phyloP scores from a whole-genome alignment of 2,797 vertebrate genomes.

The Enteromius unitaeniatus region DNA sequence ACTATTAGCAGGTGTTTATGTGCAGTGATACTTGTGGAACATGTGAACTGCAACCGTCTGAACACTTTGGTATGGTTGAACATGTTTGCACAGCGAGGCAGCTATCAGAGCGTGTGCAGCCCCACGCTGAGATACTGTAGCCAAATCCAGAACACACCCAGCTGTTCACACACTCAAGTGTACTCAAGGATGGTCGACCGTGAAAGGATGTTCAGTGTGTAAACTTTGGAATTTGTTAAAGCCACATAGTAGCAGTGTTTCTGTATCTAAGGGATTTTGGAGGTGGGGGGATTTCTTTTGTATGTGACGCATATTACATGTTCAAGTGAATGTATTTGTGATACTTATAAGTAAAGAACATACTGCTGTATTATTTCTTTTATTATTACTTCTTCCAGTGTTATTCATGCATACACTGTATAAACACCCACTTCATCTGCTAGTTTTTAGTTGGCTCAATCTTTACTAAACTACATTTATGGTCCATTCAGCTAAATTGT shows the following conservation, averaged over 20 bases:
- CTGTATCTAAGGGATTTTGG: slow-evolving; percentile 4
- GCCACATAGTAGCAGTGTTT: slow-evolving; percentile 15
- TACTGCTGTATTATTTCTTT: background rate
- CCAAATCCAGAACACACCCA: slow-evolving; percentile 61
- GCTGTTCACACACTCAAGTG: slow-evolving; percentile 74
- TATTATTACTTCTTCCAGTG: background rate
- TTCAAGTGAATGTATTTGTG: slow-evolving; percentile 50
- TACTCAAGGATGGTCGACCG: slow-evolving; percentile 63
- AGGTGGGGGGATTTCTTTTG: slow-evolving; percentile 7
- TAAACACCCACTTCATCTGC: background rate
- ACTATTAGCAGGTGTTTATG: slow-evolving; percentile 12
- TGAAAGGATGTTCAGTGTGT: slow-evolving; percentile 51
- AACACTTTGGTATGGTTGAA: background rate
- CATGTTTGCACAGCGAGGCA: slow-evolving; percentile 47
- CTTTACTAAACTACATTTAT: background rate
- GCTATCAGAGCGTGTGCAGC: slow-evolving; percentile 15
- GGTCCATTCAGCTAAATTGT: background rate
- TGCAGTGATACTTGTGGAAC: slow-evolving; percentile 36
- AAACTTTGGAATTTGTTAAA: slow-evolving; percentile 34
- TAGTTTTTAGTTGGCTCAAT: background rate
- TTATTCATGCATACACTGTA: background rate
- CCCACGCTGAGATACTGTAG: slow-evolving; percentile 51
- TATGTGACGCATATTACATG: slow-evolving; percentile 28
- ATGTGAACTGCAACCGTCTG: slow-evolving; percentile 7
- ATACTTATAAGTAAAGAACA: slow-evolving; percentile 40